These are phyloP conservation scores for Archivesica marissinica DNA, from an alignment of 1,140 invertebrate species.

Conservation along the genomic window DNA sequence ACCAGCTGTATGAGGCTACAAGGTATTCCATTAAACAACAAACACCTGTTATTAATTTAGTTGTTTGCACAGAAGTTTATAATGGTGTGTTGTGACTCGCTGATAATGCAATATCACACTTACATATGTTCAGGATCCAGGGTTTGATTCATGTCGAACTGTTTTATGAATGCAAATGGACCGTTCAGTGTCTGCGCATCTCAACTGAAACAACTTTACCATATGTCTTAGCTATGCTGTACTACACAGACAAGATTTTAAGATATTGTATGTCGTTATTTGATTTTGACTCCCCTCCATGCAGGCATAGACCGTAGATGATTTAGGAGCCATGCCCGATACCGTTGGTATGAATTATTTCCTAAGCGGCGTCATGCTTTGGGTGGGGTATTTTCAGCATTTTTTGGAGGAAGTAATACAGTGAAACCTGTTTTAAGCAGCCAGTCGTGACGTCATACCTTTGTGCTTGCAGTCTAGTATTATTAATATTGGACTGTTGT, in stretches of 20 bases:
- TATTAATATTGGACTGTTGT: too few relatives aligned
- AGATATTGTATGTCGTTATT: not conserved
- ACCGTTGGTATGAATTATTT: too few relatives aligned
- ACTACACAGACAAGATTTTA: slow-evolving; percentile 15
- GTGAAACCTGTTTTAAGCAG: too few relatives aligned
- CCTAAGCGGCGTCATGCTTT: too few relatives aligned
- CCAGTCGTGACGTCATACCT: too few relatives aligned
- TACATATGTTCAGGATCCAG: not conserved
- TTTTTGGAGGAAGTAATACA: too few relatives aligned
- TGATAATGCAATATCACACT: not conserved
- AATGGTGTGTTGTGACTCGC: not conserved
- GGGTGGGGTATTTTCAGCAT: too few relatives aligned
- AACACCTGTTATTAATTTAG: slow-evolving; percentile 32
- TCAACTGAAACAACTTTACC: slow-evolving; percentile 21
- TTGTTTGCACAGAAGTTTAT: not conserved
- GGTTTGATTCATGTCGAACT: not conserved
- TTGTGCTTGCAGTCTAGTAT: too few relatives aligned
- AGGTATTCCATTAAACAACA: not conserved
- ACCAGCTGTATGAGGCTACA: not conserved
- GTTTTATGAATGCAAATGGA: slow-evolving; percentile 34
- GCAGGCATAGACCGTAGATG: too few relatives aligned
- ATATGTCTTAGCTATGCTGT: slow-evolving; percentile 11
- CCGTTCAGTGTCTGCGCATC: slow-evolving; percentile 11
- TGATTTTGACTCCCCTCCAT: too few relatives aligned
- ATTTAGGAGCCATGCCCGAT: too few relatives aligned